Evolutionary conservation across 2,113 vertebrate species (phyloP).

Genomic region (Lonchura striata): DNA sequence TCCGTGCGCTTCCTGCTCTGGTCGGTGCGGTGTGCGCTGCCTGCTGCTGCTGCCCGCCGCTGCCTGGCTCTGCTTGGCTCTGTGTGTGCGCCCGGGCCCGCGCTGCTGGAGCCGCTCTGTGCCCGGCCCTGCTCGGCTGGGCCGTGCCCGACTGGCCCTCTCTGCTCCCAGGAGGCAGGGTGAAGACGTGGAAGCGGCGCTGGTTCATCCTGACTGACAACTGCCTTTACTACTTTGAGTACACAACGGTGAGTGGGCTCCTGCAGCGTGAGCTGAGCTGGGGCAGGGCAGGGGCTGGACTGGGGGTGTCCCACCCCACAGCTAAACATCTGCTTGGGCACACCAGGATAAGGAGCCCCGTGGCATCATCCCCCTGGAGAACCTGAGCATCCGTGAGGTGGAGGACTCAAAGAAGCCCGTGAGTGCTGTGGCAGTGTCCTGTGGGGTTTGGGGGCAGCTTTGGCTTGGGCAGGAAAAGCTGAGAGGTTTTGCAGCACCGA

Average conservation of each 20-base stretch:
- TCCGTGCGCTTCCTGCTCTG: conserved; percentile 7
- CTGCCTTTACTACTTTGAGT: conserved; percentile 99
- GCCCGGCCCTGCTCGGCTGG: accelerated
- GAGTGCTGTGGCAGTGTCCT: neutral
- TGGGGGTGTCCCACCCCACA: neutral
- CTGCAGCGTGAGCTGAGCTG: accelerated
- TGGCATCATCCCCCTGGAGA: conserved; percentile 96
- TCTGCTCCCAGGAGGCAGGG: conserved; percentile 87
- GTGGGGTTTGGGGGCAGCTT: neutral
- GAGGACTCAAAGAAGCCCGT: conserved; percentile 96
- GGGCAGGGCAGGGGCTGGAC: neutral
- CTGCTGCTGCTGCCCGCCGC: neutral
- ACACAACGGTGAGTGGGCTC: conserved; percentile 88
- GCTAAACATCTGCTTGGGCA: neutral
- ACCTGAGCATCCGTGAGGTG: conserved; percentile 95
- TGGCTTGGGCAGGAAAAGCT: neutral
- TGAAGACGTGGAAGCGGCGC: conserved; percentile 97
- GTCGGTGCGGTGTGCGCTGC: neutral
- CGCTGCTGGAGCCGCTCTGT: neutral
- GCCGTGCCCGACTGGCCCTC: neutral
- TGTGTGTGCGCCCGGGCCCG: neutral
- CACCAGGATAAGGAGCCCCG: conserved; percentile 94
- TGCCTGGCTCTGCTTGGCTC: conserved; percentile 63
- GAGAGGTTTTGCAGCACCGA: neutral
- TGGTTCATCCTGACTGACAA: conserved; percentile 99